Conservation (phyloP, 2,797 vertebrate genomes). For the Scolopax bukidnonensis region DNA sequence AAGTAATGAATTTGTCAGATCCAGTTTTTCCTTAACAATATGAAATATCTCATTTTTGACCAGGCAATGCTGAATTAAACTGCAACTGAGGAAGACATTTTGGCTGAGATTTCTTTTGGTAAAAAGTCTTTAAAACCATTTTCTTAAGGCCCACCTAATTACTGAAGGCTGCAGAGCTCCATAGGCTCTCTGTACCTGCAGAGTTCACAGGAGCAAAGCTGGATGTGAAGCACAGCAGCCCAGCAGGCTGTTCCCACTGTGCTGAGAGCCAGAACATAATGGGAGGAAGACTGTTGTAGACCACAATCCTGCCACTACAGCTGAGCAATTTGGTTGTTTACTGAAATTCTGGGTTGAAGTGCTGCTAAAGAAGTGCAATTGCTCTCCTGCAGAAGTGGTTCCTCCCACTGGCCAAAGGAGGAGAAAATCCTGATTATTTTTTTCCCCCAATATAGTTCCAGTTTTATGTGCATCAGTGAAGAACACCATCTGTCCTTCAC, state of each 20-base stretch:
- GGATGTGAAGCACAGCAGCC: neutral
- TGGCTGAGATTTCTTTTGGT: neutral
- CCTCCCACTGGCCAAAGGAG: neutral
- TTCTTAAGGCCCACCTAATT: neutral
- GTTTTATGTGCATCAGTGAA: neutral
- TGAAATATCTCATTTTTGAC: slow-evolving; percentile 61
- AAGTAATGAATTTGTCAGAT: slow-evolving; percentile 58
- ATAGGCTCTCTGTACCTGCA: neutral
- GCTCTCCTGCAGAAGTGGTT: neutral
- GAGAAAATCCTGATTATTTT: neutral
- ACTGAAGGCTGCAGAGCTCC: neutral
- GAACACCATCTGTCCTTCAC: neutral
- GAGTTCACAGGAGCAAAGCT: neutral
- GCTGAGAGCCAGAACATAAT: accelerated
- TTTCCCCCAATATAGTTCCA: neutral
- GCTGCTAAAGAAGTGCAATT: neutral
- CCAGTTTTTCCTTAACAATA: slow-evolving; percentile 39
- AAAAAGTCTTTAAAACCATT: neutral
- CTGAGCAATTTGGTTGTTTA: neutral
- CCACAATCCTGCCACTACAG: neutral
- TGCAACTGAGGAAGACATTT: neutral
- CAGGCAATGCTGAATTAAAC: neutral
- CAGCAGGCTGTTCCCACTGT: accelerated
- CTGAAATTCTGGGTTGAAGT: neutral
- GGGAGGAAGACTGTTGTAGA: neutral